Evolutionary conservation across 2,888 invertebrate genomes (phyloP), one percentile per base, ranked within the genome.

Genomic region (Mimumesa dahlbomi): DNA sequence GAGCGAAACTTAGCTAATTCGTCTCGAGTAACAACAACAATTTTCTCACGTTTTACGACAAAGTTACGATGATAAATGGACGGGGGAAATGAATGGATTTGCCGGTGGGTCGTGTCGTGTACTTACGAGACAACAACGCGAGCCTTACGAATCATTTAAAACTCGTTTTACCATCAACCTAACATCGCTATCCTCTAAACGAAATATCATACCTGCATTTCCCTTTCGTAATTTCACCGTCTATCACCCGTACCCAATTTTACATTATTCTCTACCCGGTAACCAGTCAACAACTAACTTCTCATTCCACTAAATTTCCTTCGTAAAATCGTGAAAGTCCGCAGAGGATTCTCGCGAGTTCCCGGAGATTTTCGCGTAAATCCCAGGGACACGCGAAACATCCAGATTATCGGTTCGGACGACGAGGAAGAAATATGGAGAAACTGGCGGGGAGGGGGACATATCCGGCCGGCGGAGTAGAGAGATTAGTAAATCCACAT

Each of bases 401-500:
- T 34, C n/a, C 36, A 49, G 63, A 45, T 74, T 49, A 52, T 64
- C 50, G 59, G 31, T 16, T 25, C 40, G 5, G 18, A 29, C 46
- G 49, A 42, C 0, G 48, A 50, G 22, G 42, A 49, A 31, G 36
- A 54, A 59, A 63, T 54, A 48, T 54, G n/a, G 54, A 13, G 56
- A 43, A 57, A 48, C 6, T 56, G 58, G 21, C 7, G 34, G 61
- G 22, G 16, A 18, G 42, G 56, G 52, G 46, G 40, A 42, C 49
- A 72, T 56, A 67, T 72, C 75, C 75, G 77, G 18, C 59, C 61
- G 75, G 53, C 46, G 50, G 65, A 80, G 80, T 58, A 77, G 82
- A 73, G 83, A 85, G 84, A 84, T 85, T 85, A 84, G 85, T 85
- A 87, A 87, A 87, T 85, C 86, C 82, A 84, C 85, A 85, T 87